phyloP scores from a whole-genome alignment of 2,113 vertebrate species.

The Pelusios castaneus region DNA sequence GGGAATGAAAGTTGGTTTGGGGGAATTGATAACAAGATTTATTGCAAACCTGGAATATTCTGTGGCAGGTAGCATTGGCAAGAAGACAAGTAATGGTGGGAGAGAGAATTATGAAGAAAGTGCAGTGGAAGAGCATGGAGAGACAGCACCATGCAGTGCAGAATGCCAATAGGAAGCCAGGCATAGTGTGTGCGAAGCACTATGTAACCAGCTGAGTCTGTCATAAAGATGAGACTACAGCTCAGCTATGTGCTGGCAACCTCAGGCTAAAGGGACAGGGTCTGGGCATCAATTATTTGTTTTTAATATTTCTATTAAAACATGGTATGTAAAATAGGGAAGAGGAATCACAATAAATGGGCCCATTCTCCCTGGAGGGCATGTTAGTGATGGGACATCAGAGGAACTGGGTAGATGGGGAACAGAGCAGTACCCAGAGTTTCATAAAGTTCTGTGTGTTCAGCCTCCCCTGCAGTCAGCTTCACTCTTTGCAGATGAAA shows the following conservation, averaged over 20 bases:
- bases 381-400: not conserved
- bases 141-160: fast-evolving
- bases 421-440: not conserved
- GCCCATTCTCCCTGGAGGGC: not conserved
- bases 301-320: not conserved
- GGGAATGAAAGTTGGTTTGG: not conserved
- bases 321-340: not conserved
- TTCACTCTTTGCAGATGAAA: not conserved
- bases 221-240: not conserved
- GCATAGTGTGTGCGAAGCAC: not conserved
- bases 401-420: not conserved
- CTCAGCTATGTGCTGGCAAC: not conserved
- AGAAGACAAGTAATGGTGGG: fast-evolving
- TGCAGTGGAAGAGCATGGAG: not conserved
- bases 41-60: not conserved
- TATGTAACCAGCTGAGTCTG: not conserved
- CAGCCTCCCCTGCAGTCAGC: not conserved
- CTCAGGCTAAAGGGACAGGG: not conserved
- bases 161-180: not conserved
- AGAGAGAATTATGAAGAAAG: not conserved
- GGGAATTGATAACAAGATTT: not conserved
- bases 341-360: not conserved
- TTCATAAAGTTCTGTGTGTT: not conserved
- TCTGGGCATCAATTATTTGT: not conserved
- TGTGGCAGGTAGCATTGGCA: not conserved